Conservation (phyloP, 1,140 invertebrate species). For the Theocolax elegans region DNA sequence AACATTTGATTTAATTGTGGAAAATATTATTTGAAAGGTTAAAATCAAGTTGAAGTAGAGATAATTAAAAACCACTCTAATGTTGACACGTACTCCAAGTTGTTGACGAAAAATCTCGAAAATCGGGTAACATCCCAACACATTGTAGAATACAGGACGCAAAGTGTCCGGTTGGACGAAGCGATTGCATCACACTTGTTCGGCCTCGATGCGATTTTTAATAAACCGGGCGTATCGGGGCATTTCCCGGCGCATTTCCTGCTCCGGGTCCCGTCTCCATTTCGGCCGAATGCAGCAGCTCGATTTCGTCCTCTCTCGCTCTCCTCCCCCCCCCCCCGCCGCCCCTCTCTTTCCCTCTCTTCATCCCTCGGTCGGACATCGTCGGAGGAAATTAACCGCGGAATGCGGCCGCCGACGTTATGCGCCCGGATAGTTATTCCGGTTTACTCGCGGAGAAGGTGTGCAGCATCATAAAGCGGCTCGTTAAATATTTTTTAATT, state of each 20-base stretch:
- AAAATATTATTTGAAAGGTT: no score
- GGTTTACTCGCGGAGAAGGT: not conserved
- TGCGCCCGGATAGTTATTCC: slow-evolving; percentile 1
- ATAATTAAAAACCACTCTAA: no score
- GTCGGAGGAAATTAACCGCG: slow-evolving; percentile 59
- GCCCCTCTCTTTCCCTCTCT: not conserved
- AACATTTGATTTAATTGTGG: no score
- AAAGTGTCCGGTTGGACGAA: no score
- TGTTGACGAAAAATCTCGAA: no score
- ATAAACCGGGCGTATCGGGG: slow-evolving; percentile 13
- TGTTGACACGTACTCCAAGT: no score
- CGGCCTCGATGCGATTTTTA: slow-evolving; percentile 22
- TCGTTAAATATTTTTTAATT: slow-evolving; percentile 64
- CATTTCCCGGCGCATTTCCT: slow-evolving; percentile 17
- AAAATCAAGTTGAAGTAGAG: no score
- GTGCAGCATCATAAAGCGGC: slow-evolving; percentile 4
- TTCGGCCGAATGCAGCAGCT: not conserved
- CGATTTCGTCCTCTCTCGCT: not conserved
- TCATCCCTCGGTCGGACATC: slow-evolving; percentile 18
- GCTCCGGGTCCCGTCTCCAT: not conserved
- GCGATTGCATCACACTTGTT: no score
- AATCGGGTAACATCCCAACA: no score
- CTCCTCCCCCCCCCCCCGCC: not conserved
- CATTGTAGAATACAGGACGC: no score
- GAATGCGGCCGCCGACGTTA: slow-evolving; percentile 47